Evolutionary conservation across 1,140 invertebrate species (phyloP), one percentile per base, ranked within the genome.

Genomic region (Condylostylus longicornis): DNA sequence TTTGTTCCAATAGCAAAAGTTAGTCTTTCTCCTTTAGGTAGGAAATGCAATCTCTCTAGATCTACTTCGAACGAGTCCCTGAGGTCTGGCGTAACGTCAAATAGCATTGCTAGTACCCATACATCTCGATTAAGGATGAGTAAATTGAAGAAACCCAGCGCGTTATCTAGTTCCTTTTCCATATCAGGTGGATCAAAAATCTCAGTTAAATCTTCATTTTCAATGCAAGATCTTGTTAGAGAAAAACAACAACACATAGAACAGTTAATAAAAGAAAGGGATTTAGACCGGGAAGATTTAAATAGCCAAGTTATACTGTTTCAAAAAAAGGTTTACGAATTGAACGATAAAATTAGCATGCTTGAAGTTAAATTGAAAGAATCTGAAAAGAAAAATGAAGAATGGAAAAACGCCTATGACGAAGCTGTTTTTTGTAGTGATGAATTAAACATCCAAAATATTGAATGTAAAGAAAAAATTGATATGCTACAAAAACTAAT

Each of bases 241-340:
- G 88, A 94, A 59, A 96, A 93, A 58, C 84, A 93, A 53, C 77
- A 84, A 42, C 86, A 95, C 50, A 80, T 96, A 46, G 86, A 91
- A 52, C 75, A 84, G 49, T 66, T 96, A 28, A 71, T 93, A 56
- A 80, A 80, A 41, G 89, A 95, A 55, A 63, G 86, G 37, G 89
- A 96, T 51, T 55, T 93, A 42, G 90, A 94, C 60, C 69, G 87
- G 47, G 73, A 79, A 31, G 83, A 89, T 61, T 67, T 86, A 18
- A 67, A 69, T 28, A 70, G 69, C 41, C 63, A 67, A 42, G 64
- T 65, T 5, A 48, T 70, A 44, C 67, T 54, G 39, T 53, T 51
- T 35, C 58, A 61, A 39, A 60, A 54, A 45, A 58, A 48, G 45
- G 57, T 61, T 42, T 52, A 50, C 46, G 55, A 61, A 55, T 43